Conservation (phyloP, 2,797 vertebrate genomes). For the Cossypha heuglini region DNA sequence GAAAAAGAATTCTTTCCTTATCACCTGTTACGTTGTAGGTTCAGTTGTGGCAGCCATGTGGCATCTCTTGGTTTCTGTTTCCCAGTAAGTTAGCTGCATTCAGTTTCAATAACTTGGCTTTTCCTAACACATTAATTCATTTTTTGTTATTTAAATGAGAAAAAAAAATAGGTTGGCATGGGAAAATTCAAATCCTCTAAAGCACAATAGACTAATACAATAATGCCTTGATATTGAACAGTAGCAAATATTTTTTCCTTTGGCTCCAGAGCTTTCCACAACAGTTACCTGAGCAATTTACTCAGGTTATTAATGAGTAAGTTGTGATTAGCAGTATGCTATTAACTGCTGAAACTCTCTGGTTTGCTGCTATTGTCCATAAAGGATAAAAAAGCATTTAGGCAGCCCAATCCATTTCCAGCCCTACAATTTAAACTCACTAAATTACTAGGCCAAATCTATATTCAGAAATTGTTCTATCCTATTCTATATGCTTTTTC, state of each 20-base stretch:
- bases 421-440: neutral
- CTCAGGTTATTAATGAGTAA: neutral
- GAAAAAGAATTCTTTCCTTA: neutral
- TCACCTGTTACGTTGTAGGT: neutral
- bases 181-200: neutral
- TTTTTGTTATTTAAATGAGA: neutral
- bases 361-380: neutral
- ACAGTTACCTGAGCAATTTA: neutral
- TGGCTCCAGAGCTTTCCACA: neutral
- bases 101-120: neutral
- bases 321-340: neutral
- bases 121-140: neutral
- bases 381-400: neutral
- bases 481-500: neutral
- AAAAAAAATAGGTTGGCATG: neutral
- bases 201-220: neutral
- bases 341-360: neutral
- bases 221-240: neutral
- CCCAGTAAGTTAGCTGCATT: neutral
- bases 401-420: neutral
- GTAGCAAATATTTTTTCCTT: neutral
- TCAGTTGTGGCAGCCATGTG: neutral
- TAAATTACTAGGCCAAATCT: neutral
- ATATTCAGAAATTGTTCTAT: neutral
- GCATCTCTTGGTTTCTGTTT: neutral